These are phyloP conservation scores for Xestoiulus laeticollis DNA, from an alignment of 2,888 invertebrate species.

Conservation along the genomic window DNA sequence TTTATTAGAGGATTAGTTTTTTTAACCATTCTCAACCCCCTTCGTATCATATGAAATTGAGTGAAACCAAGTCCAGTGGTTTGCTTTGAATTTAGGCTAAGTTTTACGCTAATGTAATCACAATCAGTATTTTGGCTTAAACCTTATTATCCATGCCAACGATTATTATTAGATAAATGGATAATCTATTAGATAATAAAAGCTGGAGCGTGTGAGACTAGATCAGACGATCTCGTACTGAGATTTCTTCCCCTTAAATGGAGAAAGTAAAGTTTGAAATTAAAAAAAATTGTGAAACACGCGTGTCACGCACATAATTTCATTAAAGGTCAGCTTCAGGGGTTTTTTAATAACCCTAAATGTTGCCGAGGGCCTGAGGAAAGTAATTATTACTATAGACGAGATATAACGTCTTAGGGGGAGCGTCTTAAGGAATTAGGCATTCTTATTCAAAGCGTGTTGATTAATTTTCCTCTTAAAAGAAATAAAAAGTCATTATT, in stretches of 20 bases:
- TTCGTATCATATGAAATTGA: background rate
- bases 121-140: background rate
- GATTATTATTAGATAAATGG: constrained; percentile 26
- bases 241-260: background rate
- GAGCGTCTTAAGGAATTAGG: constrained; percentile 12
- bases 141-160: constrained; percentile 8
- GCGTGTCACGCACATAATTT: constrained; percentile 20
- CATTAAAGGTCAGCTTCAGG: constrained; percentile 18
- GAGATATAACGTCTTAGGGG: constrained; percentile 16
- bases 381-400: background rate
- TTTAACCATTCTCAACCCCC: too few species aligned
- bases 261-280: background rate
- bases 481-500: constrained; percentile 26
- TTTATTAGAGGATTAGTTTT: too few species aligned
- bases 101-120: background rate
- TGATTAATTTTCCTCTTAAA: background rate
- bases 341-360: constrained; percentile 15
- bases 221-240: background rate
- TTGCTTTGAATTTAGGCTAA: constrained; percentile 11
- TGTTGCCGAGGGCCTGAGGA: background rate
- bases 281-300: background rate
- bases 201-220: constrained; percentile 5
- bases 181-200: constrained; percentile 26
- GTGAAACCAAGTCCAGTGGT: background rate
- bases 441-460: background rate